Percentiles rank a stretch among this genome's conserved stretches.
Conservation (phyloP, 2,113 vertebrate genomes). For the Arothron firmamentum region DNA sequence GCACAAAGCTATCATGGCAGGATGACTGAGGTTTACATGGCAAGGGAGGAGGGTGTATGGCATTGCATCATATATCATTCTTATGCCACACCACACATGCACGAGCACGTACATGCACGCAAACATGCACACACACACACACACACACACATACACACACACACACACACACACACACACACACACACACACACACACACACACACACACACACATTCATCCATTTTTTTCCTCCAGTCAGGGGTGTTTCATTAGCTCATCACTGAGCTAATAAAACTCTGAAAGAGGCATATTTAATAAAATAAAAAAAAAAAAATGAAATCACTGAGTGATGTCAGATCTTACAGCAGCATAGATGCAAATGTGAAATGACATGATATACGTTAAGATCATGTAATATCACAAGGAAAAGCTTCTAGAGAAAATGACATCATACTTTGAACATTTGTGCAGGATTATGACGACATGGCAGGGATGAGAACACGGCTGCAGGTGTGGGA, state of each 20-base stretch:
- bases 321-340: too few species aligned
- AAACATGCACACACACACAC: background rate
- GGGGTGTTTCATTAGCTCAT: constrained; percentile 53
- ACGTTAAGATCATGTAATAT: background rate
- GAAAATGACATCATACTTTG: too few species aligned
- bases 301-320: too few species aligned
- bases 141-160: background rate
- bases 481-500: constrained; percentile 48
- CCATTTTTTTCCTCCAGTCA: constrained; percentile 46
- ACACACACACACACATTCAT: background rate
- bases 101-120: background rate
- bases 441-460: background rate
- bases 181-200: background rate
- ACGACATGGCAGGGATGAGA: constrained; percentile 3
- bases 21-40: constrained; percentile 36
- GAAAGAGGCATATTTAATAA: background rate
- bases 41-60: constrained; percentile 32
- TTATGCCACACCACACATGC: constrained; percentile 2
- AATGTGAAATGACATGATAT: background rate
- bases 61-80: constrained; percentile 50
- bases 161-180: constrained; percentile 6
- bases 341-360: background rate
- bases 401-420: background rate
- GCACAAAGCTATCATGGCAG: constrained; percentile 28
- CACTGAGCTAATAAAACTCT: constrained; percentile 26